Evolutionary conservation across 2,888 invertebrate species (phyloP).

Genomic region (Nemotelus nigrinus): DNA sequence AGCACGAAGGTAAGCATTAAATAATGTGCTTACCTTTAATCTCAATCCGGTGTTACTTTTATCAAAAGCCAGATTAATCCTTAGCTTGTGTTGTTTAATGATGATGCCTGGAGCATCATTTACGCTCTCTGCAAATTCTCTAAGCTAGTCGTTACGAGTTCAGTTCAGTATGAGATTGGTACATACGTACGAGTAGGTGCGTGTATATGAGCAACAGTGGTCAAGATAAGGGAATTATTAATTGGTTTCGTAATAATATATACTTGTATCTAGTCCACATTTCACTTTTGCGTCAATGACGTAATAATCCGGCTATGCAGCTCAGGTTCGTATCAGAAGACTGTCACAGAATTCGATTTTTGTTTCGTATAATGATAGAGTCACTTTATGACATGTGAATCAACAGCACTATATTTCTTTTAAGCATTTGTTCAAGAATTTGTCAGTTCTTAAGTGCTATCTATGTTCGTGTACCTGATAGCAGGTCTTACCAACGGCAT

Average conservation of each 20-base stretch:
- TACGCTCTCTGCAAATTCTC: not conserved
- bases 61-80: constrained; percentile 13
- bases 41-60: constrained; percentile 3
- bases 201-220: not conserved
- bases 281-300: not conserved
- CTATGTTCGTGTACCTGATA: no score
- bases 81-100: not conserved
- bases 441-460: no score
- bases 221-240: not conserved
- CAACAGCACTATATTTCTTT: no score
- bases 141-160: not conserved
- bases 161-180: not conserved
- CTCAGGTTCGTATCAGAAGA: no score
- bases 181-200: not conserved
- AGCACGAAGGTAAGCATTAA: not conserved
- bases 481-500: no score
- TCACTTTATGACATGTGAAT: no score
- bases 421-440: no score
- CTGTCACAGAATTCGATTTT: no score
- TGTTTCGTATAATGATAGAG: no score
- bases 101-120: not conserved
- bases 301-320: no score
- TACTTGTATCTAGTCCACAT: not conserved
- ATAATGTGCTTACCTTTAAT: constrained; percentile 22
- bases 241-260: not conserved